Base-by-base conservation (phyloP, 2,888 invertebrate genomes). In the Athrips mouffetella region DNA sequence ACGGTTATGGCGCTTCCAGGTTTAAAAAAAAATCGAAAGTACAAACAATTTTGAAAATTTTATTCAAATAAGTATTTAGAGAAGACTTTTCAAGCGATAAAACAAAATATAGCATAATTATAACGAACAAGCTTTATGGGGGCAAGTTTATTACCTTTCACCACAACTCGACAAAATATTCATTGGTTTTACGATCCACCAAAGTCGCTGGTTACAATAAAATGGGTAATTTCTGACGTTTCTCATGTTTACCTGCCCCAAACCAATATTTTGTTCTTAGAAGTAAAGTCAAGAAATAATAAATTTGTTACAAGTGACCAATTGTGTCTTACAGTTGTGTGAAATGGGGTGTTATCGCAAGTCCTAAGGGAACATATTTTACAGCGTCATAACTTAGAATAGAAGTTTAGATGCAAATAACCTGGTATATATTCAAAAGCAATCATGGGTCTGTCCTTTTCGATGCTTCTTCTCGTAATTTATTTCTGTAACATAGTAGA, bases 121-220 rank as follows among this genome's bases (percentile, higher is more conserved):
- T 64, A 64, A 63, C 59, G 55, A 60, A 58, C 23, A 55, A 46
- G 61, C 52, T 69, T 73, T 67, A 71, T 59, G 63, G 52, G 47
- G 33, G 47, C 33, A 20, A 57, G 50, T 66, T 72, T 71, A 71
- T 67, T 63, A 55, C 64, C 47, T 50, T 57, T 57, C 59, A 44
- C 47, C 59, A 52, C 57, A 50, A 64, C 60, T 58, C 61, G 47
- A 62, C 67, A 55, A 63, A 68, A 69, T 70, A 70, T 71, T 67
- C 64, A 65, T 67, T 65, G 60, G 51, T 47, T 57, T 62, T 52
- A 54, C 51, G 53, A 49, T 41, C 49, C 27, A 46, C 42, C 45
- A 42, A 45, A 50, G 46, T 48, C 39, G 41, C 59, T 31, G 42
- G 23, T 44, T 30, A 11, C 52, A 60, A 61, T 68, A 65, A 66